Evolutionary conservation across 2,888 invertebrate species (phyloP).

Genomic region (Strigamia maritima): DNA sequence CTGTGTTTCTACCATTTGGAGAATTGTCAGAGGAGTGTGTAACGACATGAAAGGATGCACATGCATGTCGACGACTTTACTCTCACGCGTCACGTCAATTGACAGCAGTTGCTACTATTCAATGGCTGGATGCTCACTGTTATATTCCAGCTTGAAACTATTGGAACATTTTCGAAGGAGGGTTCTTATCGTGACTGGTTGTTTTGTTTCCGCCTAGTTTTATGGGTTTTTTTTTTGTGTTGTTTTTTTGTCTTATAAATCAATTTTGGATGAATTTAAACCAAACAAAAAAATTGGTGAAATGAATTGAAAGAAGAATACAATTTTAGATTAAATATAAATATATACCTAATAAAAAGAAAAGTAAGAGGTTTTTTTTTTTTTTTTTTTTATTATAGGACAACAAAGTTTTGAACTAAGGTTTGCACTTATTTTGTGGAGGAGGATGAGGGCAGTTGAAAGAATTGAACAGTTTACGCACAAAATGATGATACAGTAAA

Average conservation of each 20-base stretch:
- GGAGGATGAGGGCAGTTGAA: no score
- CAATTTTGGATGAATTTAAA: not conserved
- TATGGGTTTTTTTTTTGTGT: not conserved
- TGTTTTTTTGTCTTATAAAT: not conserved
- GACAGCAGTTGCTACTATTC: not conserved
- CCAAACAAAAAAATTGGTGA: not conserved
- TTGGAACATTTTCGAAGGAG: not conserved
- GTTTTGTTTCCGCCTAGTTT: not conserved
- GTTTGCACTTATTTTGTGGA: no score
- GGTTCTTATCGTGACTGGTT: not conserved
- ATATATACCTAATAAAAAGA: not conserved
- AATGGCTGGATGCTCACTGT: not conserved
- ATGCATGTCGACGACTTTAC: conserved; percentile 13
- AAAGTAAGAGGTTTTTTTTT: not conserved
- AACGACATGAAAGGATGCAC: conserved; percentile 27
- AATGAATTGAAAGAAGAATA: not conserved
- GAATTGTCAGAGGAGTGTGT: conserved; percentile 24
- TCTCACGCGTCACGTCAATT: not conserved
- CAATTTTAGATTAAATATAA: not conserved
- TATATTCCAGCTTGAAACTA: not conserved
- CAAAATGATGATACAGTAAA: no score
- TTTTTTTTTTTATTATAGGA: not conserved
- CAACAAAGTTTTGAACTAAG: not conserved
- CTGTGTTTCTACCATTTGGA: conserved; percentile 20
- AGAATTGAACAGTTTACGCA: no score